Base-by-base conservation (phyloP, 2,888 invertebrate genomes). In the Mesochorus sp. region DNA sequence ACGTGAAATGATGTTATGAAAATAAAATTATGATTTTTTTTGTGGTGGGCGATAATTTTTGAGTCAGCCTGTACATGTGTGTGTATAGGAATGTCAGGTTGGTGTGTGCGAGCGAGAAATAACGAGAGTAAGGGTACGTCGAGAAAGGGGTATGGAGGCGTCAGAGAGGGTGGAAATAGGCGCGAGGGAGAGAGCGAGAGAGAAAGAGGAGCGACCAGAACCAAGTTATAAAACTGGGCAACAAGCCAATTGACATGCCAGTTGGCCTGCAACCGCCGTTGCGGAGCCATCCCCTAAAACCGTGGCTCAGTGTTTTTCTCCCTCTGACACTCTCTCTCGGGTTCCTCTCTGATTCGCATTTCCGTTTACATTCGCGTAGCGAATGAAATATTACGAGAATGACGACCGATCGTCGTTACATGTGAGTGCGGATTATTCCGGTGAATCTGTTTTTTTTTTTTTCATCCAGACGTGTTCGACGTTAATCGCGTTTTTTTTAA, bases 201-300 rank as follows among this genome's bases (percentile, higher is more conserved):
- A 39, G 72, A 37, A 68, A 76, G 80, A 71, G 74, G 81, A n/a
- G 79, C 76, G 78, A 75, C 81, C 79, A 81, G 82, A 83, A 84
- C 84, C 85, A 85, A 88, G 91, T 88, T 90, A 89, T 88, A 90
- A 90, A 88, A 89, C 88, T 90, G 89, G 91, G 91, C 91, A 90
- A 88, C 88, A 88, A 89, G 91, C 91, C 91, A 91, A 91, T 89
- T 90, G 90, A 90, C 88, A 89, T 88, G 88, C 88, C 89, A 90
- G 90, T 90, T 89, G 88, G 89, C 87, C 85, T 84, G 88, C 88
- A 86, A 88, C 87, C 88, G 84, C 85, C 89, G 88, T 85, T 84
- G 86, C 88, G 85, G 87, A 87, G 84, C 85, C 84, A 83, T 79
- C 82, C 82, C 81, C 34, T 59, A 51, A 53, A 78, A 26, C 66